A percentile compares a stretch with the other conserved stretches of the same genome.
phyloP scores from a whole-genome alignment of 64 coral and sea anemone species.

The Montipora cactus region DNA sequence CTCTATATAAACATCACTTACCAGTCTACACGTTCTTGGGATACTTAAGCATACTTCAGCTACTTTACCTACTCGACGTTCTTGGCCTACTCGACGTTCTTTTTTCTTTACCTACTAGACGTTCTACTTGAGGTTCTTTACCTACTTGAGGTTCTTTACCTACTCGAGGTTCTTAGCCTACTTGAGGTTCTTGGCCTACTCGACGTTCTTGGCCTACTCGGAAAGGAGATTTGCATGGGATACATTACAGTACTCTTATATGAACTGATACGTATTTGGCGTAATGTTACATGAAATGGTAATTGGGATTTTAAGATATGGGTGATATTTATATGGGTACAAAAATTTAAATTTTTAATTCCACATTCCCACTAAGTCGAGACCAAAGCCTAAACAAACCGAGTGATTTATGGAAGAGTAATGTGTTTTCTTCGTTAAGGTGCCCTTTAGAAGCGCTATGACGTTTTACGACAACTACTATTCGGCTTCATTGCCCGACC shows the following conservation, averaged over 20 bases:
- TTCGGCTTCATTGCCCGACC: constrained; percentile 61
- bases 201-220: no score
- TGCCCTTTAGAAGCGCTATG: constrained; percentile 7
- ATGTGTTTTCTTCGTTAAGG: not conserved
- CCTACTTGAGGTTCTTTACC: no score
- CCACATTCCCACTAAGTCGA: not conserved
- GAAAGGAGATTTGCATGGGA: no score
- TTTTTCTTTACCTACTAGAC: no score
- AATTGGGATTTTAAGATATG: not conserved
- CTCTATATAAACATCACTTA: no score
- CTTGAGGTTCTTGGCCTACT: no score
- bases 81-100: no score
- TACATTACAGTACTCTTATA: not conserved
- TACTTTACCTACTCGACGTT: no score
- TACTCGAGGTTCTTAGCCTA: no score
- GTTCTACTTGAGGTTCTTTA: no score
- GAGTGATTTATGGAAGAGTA: not conserved
- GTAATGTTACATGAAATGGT: not conserved
- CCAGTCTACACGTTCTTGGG: no score
- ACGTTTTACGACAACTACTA: constrained; percentile 91
- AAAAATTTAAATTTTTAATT: not conserved
- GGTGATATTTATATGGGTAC: not conserved
- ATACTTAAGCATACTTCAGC: no score
- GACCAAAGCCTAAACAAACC: not conserved
- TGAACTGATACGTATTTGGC: not conserved